phyloP scores from a whole-genome alignment of 1,140 invertebrate species.

The Saccostrea echinata region DNA sequence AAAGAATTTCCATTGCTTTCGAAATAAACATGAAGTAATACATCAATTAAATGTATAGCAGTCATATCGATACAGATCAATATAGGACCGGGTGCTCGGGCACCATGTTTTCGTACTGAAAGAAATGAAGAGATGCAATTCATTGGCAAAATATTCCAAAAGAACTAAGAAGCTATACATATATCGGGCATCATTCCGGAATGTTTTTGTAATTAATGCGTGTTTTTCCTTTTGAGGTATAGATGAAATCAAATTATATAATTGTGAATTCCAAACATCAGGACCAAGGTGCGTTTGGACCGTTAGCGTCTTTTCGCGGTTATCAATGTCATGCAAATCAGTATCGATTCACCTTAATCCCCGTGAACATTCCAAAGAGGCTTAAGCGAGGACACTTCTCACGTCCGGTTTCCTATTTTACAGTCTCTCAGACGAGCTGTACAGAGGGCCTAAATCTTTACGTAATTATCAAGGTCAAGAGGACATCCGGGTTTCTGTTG shows the following conservation, averaged over 20 bases:
- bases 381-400: neutral
- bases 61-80: too few relatives aligned
- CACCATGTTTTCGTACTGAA: too few relatives aligned
- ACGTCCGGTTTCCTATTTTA: neutral
- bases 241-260: too few relatives aligned
- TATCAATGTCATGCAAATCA: slow-evolving; percentile 18
- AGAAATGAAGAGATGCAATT: too few relatives aligned
- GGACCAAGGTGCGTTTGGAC: neutral
- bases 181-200: neutral
- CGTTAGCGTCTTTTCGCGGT: neutral
- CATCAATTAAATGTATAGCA: too few relatives aligned
- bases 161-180: too few relatives aligned
- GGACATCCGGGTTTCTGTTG: neutral
- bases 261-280: neutral
- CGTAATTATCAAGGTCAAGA: neutral
- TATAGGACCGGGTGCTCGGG: too few relatives aligned
- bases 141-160: too few relatives aligned
- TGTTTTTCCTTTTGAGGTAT: neutral
- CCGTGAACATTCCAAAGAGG: neutral
- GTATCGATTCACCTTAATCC: neutral
- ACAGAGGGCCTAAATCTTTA: neutral
- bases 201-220: neutral
- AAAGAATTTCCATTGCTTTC: too few relatives aligned
- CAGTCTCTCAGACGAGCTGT: neutral
- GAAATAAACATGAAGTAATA: too few relatives aligned